Evolutionary conservation across 1,140 invertebrate genomes (phyloP).

Genomic region (Orchestia grillus): DNA sequence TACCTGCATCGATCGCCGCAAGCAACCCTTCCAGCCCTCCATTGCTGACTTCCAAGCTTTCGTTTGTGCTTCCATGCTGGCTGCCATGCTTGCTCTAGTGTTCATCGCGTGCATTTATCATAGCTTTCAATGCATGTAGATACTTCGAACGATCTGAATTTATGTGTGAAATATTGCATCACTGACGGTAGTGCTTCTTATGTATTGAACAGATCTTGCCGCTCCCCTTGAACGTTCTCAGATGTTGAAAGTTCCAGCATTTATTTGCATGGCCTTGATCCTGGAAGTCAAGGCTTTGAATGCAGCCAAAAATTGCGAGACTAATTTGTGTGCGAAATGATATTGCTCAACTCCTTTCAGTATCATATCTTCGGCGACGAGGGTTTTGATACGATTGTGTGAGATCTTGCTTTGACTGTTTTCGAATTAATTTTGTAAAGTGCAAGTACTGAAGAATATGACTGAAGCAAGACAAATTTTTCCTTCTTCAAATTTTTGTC

Average conservation of each 20-base stretch:
- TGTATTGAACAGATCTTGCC: background rate
- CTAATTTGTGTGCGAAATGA: background rate
- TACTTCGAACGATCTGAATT: background rate
- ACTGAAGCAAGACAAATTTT: too few species aligned
- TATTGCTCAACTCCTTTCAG: background rate
- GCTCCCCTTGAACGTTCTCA: background rate
- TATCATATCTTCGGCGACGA: background rate
- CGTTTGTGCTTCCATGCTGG: background rate
- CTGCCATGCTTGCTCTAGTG: background rate
- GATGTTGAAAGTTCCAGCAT: background rate
- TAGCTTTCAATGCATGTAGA: background rate
- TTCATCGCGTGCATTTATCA: background rate
- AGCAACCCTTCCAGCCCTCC: background rate
- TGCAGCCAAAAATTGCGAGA: background rate
- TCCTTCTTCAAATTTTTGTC: too few species aligned
- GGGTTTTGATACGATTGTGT: too few species aligned
- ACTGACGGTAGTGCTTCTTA: background rate
- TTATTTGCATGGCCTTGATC: background rate
- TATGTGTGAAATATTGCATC: background rate
- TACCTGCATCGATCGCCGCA: slow-evolving; percentile 31
- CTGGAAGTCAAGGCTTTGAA: background rate
- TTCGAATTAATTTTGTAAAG: too few species aligned
- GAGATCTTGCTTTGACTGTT: too few species aligned
- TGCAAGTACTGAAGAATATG: too few species aligned
- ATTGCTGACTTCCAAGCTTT: background rate